Percentiles rank a stretch among this genome's conserved stretches.
Conservation (phyloP, 2,797 vertebrate genomes). For the Poecile montanus region DNA sequence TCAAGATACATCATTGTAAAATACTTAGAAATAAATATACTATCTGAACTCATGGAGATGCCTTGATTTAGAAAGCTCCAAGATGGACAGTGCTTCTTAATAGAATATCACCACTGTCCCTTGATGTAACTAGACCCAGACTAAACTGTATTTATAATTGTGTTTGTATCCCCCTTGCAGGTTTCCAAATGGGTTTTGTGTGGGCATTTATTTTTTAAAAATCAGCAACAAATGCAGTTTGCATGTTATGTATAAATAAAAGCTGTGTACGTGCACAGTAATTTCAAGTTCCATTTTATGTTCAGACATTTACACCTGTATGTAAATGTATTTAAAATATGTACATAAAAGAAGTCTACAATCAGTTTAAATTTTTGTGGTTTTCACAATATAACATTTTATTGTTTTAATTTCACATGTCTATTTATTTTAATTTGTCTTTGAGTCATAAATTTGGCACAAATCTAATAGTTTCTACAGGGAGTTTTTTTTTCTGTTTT, state of each 20-base stretch:
- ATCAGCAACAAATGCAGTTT: background rate
- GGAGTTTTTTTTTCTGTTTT: background rate
- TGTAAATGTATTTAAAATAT: background rate
- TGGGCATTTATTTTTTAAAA: background rate
- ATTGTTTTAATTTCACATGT: background rate
- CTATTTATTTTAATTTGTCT: background rate
- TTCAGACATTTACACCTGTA: background rate
- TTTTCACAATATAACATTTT: background rate
- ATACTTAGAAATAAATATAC: background rate
- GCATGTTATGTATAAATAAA: background rate
- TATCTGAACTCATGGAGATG: background rate
- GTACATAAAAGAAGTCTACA: background rate
- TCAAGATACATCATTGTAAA: background rate
- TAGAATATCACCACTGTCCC: background rate
- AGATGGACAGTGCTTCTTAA: background rate
- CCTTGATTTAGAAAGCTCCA: background rate
- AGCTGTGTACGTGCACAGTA: background rate
- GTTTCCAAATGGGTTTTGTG: background rate
- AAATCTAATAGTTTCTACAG: background rate
- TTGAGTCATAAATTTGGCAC: background rate
- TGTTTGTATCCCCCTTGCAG: rapidly evolving
- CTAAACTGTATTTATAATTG: background rate
- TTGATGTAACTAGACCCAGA: background rate
- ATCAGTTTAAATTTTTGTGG: background rate
- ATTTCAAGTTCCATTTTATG: background rate